These are phyloP conservation scores for Brienomyrus brachyistius DNA, from an alignment of 2,113 vertebrate genomes.

Conservation along the genomic window DNA sequence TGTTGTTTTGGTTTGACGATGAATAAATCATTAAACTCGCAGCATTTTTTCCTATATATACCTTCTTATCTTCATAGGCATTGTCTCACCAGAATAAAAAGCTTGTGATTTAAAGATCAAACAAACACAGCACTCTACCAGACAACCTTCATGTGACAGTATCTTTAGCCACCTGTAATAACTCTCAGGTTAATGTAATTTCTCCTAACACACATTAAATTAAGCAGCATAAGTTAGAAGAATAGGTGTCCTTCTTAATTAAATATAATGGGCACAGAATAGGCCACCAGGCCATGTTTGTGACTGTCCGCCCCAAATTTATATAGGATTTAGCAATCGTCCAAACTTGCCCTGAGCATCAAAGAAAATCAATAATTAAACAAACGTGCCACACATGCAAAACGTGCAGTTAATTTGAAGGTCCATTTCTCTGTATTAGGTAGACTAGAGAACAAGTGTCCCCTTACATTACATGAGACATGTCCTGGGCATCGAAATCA, in stretches of 20 bases:
- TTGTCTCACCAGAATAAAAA: not conserved
- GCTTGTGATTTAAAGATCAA: not conserved
- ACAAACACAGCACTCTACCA: too few species aligned
- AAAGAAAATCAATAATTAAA: not conserved
- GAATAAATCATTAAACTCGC: not conserved
- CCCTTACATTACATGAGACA: not conserved
- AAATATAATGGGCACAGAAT: not conserved
- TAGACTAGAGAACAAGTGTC: not conserved
- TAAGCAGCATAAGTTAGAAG: not conserved
- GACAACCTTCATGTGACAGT: not conserved
- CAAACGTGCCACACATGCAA: not conserved
- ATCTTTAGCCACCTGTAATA: not conserved
- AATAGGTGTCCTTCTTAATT: not conserved
- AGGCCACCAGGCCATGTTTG: not conserved
- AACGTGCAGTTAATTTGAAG: not conserved
- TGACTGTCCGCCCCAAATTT: not conserved
- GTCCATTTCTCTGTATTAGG: not conserved
- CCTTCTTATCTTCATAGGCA: not conserved
- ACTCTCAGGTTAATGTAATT: not conserved
- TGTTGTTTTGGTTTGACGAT: not conserved
- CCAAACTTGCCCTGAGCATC: not conserved
- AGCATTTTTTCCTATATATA: not conserved
- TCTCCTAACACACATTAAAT: not conserved
- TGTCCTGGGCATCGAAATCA: not conserved
- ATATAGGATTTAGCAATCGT: not conserved